A percentile compares a stretch with the other conserved stretches of the same genome.
phyloP scores from a whole-genome alignment of 2,113 vertebrate species.

The Irena cyanogastra region DNA sequence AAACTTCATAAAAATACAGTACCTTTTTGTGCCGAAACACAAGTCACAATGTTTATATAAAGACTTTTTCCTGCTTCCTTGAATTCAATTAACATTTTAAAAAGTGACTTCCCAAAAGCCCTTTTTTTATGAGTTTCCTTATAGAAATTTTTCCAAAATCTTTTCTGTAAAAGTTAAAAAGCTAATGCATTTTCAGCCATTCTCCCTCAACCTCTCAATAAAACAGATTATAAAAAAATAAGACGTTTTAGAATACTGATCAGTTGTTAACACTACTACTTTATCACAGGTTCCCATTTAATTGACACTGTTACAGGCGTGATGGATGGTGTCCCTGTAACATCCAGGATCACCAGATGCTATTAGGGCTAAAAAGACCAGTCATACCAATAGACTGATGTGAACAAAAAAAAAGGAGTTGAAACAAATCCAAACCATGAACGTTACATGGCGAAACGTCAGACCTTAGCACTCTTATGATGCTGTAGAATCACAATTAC shows the following conservation, averaged over 20 bases:
- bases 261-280: constrained; percentile 41
- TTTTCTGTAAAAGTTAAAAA: constrained; percentile 58
- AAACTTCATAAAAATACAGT: constrained; percentile 79
- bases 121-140: constrained; percentile 23
- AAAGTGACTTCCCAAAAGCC: constrained; percentile 21
- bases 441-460: neutral
- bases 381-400: neutral
- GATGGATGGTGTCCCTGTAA: neutral
- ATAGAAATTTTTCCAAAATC: constrained; percentile 48
- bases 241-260: constrained; percentile 49
- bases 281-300: neutral
- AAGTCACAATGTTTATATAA: constrained; percentile 58
- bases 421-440: neutral
- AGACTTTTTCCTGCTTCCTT: constrained; percentile 19
- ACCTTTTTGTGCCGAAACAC: constrained; percentile 46
- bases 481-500: neutral
- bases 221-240: constrained; percentile 61
- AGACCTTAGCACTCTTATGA: neutral
- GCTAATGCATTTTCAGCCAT: constrained; percentile 26
- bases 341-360: neutral
- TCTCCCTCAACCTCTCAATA: constrained; percentile 34
- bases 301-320: neutral
- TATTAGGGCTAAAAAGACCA: neutral
- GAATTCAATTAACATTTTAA: constrained; percentile 18
- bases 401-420: neutral